phyloP scores from a whole-genome alignment of 2,113 vertebrate species.

The Corydoras maculifer region DNA sequence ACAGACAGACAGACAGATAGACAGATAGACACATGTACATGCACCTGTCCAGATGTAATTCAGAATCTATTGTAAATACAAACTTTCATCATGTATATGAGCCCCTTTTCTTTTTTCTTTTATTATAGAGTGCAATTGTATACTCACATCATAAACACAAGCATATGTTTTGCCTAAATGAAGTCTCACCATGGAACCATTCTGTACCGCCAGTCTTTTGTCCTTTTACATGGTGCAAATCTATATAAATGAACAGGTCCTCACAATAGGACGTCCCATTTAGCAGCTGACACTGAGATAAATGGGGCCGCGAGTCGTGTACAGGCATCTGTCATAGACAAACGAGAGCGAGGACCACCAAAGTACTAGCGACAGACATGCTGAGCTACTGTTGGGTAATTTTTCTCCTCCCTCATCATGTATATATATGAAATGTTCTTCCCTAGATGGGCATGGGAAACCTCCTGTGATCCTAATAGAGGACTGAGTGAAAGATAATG shows the following conservation, averaged over 20 bases:
- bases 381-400: conserved; percentile 50
- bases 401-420: conserved; percentile 53
- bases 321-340: conserved; percentile 56
- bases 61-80: too few species aligned
- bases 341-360: conserved; percentile 57
- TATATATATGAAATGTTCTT: conserved; percentile 45
- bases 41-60: too few species aligned
- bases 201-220: not conserved
- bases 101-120: too few species aligned
- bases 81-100: too few species aligned
- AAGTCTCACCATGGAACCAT: too few species aligned
- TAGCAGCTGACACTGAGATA: conserved; percentile 57
- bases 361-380: conserved; percentile 46
- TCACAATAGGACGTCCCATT: conserved; percentile 44
- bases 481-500: too few species aligned
- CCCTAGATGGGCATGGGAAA: too few species aligned
- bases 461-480: too few species aligned
- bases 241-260: conserved; percentile 42
- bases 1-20: too few species aligned
- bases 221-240: conserved; percentile 30
- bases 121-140: too few species aligned
- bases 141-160: not conserved
- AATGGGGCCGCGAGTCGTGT: conserved; percentile 48
- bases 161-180: not conserved
- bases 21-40: too few species aligned